Base-by-base conservation (phyloP, 2,888 invertebrate genomes). In the Ichneumoninae sp. region DNA sequence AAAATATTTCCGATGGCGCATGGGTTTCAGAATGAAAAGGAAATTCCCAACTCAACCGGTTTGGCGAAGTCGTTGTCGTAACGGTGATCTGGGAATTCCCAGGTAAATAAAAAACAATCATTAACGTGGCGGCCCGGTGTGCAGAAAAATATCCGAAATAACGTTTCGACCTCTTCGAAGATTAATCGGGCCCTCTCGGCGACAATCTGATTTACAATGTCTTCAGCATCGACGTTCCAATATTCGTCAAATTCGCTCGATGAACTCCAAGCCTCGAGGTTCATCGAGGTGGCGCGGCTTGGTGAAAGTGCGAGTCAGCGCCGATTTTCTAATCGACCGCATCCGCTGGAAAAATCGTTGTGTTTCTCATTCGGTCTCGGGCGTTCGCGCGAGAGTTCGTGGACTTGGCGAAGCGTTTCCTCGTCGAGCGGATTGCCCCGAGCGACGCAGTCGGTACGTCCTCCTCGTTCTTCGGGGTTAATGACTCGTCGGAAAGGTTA, bases 311-410 rank as follows among this genome's bases (percentile, higher is more conserved):
- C 90, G 86, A 88, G 83, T 66, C 52, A 65, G 69, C 87, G 85
- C 80, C 84, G 86, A 91, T 93, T 92, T 92, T 93, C 92, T 92
- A 91, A 92, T 92, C 90, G 90, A 91, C 90, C 89, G 90, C 90
- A 90, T 92, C 90, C 91, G 90, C 86, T 88, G 88, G 89, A 89
- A 91, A 91, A 90, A 90, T 90, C 60, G 60, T 60, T 60, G 60
- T 60, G 30, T 60, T 60, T 60, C 60, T 40, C 52, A 60, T 60
- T 60, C 60, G 30, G 65, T 71, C 36, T 36, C 82, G 66, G 52
- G 60, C 72, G 75, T 60, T 68, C 60, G 54, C 30, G 66, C 65
- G 44, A 54, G 78, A 66, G 79, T 57, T 74, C 74, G 69, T 52
- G 70, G 52, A 40, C 75, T 68, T 76, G 76, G 16, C 82, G 72